phyloP scores from a whole-genome alignment of 2,888 invertebrate genomes.

The Drosophila cracens region DNA sequence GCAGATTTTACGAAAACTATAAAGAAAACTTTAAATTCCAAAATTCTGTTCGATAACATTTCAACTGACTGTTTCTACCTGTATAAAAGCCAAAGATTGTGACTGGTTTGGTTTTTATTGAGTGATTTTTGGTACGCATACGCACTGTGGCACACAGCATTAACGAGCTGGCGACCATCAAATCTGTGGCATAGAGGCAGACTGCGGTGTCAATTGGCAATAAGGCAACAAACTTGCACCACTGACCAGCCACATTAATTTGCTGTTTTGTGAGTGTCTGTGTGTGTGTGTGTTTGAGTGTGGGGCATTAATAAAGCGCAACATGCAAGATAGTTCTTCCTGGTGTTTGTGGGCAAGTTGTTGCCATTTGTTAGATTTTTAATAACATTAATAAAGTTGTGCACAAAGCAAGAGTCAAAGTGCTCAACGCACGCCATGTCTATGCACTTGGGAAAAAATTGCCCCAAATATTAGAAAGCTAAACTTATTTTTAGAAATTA shows the following conservation, averaged over 20 bases:
- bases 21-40: background rate
- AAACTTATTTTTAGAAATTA: background rate
- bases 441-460: background rate
- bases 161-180: slow-evolving; percentile 11
- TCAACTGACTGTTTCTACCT: background rate
- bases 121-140: slow-evolving; percentile 32
- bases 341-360: slow-evolving; percentile 37
- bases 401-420: slow-evolving; percentile 76
- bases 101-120: slow-evolving; percentile 1
- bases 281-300: slow-evolving; percentile 1
- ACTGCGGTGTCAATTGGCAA: slow-evolving; percentile 39
- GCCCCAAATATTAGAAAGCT: background rate
- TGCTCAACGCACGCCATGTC: slow-evolving; percentile 55
- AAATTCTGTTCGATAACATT: background rate
- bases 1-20: background rate
- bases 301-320: slow-evolving; percentile 54
- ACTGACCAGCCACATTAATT: slow-evolving; percentile 56
- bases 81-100: background rate
- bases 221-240: slow-evolving; percentile 48
- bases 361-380: slow-evolving; percentile 78
- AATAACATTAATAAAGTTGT: slow-evolving; percentile 79
- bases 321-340: slow-evolving; percentile 12
- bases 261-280: slow-evolving; percentile 22
- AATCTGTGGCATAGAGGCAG: slow-evolving; percentile 12
- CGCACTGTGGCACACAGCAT: slow-evolving; percentile 32